Base-by-base conservation (phyloP, 2,797 vertebrate species). In the Amazonetta brasiliensis region DNA sequence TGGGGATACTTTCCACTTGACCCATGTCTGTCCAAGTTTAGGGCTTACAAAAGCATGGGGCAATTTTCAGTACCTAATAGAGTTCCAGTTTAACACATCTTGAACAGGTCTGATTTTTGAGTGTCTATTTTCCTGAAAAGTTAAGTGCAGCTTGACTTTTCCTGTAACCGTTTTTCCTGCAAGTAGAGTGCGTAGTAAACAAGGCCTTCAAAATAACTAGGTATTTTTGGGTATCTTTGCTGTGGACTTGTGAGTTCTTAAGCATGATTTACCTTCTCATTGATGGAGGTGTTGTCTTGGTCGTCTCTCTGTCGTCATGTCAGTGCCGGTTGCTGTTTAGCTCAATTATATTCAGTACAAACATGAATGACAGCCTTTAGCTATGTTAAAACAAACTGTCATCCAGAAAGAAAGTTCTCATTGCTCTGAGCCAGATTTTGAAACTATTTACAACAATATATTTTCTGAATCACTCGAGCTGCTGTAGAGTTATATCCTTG, bases 401-500 rank as follows among this genome's bases (percentile, higher is more conserved):
- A 90, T 63, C 25, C 15, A 60, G 63, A 84, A 84, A 80, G 9
- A 76, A 73, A 82, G 59, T 92, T 89, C 35, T 93, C 7, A 58
- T 91, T 87, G 31, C 83, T 90, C 59, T 56, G 26, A 88, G 75
- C 5, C 56, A 90, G 71, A 84, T 84, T 84, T 69, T 59, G 52
- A 79, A 87, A 59, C 66, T 44, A 55, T 39, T 84, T 90, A 52
- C 7, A 54, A 23, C 25, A 63, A 11, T 76, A 31, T 30, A 77
- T 84, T 91, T 92, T 96, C 71, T 91, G 83, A 76, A 79, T 89
- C 77, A 79, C 25, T 90, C 3, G 3, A 89, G 71, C 83, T 92
- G 63, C 77, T 77, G 25, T 54, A 55, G 31, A 74, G 44, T 76
- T 93, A 52, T 30, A 82, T 21, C 56, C 56, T 89, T 85, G 52